These are phyloP conservation scores for Antitype chi DNA, from an alignment of 2,888 invertebrate genomes.

Conservation along the genomic window DNA sequence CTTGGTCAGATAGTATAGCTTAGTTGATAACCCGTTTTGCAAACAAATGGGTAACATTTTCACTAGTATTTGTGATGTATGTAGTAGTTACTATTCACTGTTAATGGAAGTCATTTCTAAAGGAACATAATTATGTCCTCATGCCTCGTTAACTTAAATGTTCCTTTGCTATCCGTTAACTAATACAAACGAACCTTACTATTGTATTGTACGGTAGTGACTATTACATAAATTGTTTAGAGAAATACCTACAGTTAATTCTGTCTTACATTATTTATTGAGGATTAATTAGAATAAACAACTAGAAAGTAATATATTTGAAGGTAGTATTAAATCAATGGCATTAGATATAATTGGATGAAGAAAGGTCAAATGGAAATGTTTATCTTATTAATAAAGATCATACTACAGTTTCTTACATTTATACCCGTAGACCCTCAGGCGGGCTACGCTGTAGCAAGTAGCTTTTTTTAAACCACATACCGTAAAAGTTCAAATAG, in stretches of 20 bases:
- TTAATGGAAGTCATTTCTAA: slow-evolving; percentile 9
- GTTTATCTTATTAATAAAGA: background rate
- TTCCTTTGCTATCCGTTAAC: background rate
- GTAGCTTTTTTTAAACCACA: background rate
- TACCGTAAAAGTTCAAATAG: background rate
- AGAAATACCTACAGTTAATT: background rate
- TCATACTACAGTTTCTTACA: too few relatives aligned
- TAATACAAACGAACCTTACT: background rate
- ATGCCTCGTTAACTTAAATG: slow-evolving; percentile 16
- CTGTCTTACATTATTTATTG: background rate
- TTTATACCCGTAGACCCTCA: background rate
- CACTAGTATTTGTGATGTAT: slow-evolving; percentile 13
- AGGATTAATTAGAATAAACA: background rate
- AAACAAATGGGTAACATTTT: slow-evolving; percentile 1
- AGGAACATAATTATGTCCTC: slow-evolving; percentile 19
- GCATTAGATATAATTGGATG: background rate
- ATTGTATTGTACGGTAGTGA: background rate
- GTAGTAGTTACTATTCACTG: background rate
- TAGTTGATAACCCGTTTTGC: background rate
- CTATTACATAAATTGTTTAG: background rate
- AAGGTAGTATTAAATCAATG: background rate
- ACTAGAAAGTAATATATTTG: background rate
- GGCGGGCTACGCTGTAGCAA: background rate
- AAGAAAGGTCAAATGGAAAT: background rate
- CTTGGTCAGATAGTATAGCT: too few relatives aligned